Conservation (phyloP, 2,797 vertebrate genomes). For the Hydrocynus forskahlii region DNA sequence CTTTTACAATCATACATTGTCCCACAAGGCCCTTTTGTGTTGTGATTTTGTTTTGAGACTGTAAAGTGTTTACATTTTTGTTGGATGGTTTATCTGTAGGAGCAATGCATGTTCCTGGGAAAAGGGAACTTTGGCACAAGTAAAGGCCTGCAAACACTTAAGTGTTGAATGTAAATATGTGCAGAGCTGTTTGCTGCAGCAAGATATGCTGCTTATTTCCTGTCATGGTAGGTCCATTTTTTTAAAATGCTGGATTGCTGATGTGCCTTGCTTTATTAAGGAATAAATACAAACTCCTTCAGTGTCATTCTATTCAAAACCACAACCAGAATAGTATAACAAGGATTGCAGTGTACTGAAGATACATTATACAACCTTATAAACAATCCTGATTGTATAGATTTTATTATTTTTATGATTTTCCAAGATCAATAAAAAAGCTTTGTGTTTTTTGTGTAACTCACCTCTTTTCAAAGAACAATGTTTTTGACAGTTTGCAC, state of each 20-base stretch:
- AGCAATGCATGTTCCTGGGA: not conserved
- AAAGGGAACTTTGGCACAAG: not conserved
- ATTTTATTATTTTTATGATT: constrained; percentile 1
- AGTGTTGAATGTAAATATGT: not conserved
- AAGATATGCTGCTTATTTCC: not conserved
- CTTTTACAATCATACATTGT: not conserved
- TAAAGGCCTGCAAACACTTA: not conserved
- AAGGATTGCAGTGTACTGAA: too few species aligned
- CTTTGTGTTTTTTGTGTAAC: not conserved
- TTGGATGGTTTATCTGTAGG: not conserved
- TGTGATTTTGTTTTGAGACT: not conserved
- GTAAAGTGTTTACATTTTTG: constrained; percentile 4
- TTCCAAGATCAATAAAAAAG: not conserved
- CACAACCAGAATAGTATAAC: too few species aligned
- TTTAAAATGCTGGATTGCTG: not conserved
- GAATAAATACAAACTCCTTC: too few species aligned
- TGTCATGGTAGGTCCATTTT: not conserved
- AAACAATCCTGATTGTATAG: not conserved
- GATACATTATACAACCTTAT: not conserved
- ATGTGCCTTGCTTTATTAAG: not conserved
- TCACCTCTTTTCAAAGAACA: too few species aligned
- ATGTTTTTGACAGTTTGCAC: not conserved
- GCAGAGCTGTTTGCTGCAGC: not conserved
- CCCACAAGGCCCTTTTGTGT: not conserved
- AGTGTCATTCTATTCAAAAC: not conserved